Evolutionary conservation across 1,140 invertebrate genomes (phyloP), one percentile per base, ranked within the genome.

Genomic region (Trialeurodes vaporariorum): DNA sequence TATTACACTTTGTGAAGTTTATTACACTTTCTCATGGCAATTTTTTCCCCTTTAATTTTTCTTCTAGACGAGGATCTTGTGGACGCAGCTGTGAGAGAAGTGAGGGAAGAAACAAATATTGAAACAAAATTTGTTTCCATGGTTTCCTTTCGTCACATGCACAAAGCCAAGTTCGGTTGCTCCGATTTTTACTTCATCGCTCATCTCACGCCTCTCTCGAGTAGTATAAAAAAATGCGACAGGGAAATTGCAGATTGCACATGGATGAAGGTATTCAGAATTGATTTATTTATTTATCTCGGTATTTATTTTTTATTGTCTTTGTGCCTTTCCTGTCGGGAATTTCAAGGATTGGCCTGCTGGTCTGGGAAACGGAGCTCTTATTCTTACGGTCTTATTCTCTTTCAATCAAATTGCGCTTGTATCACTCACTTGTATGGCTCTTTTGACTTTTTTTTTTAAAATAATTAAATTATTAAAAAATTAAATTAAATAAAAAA

Each of bases 61-160:
- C 1, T 80, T 78, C 64, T 71, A 92, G 90, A 87, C 69, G 93
- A 96, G 83, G 85, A 92, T 75, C 81, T 95, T 58, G 78, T 83
- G 49, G 83, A 85, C 67, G 92, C 93, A 17, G 90, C 87, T 2
- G 82, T 86, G 49, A 82, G 94, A 72, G 94, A 97, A 81, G 91
- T 96, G 1, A 79, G 84, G 23, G 94, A 96, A 81, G 94, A 97
- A 78, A 97, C 93, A 1, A 90, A 91, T 60, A 83, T 97, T 60
- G 75, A 83, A 63, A 82, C 87, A 1, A 81, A 85, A 67, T 96
- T 95, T 77, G 77, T 85, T 61, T 88, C 86, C 26, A 72, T 96
- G 12, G 75, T 96, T 13, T 82, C 85, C 61, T 85, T 95, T 69
- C 81, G 93, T 70, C 93, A 96, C 74, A 81, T 81, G 9, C 87